Evolutionary conservation across 2,888 invertebrate genomes (phyloP).

Genomic region (Hypena proboscidalis): DNA sequence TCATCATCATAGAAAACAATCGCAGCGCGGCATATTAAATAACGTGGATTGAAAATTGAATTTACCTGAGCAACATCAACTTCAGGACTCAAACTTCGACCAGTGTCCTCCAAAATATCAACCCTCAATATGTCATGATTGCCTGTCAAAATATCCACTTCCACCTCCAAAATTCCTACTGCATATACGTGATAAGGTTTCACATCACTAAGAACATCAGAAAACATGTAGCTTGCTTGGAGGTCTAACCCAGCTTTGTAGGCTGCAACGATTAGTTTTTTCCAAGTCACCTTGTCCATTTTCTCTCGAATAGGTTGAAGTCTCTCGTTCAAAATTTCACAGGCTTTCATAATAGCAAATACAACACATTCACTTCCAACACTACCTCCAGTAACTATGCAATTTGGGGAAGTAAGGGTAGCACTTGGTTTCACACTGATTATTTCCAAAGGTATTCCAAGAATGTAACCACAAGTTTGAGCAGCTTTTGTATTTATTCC

Average conservation of each 20-base stretch:
- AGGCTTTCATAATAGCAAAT: conserved; percentile 86
- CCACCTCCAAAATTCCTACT: conserved; percentile 88
- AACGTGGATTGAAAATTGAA: neutral
- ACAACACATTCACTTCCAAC: conserved; percentile 87
- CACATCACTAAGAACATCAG: conserved; percentile 70
- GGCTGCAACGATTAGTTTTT: conserved; percentile 83
- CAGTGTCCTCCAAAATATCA: conserved; percentile 90
- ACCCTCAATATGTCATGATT: conserved; percentile 88
- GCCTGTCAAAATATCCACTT: conserved; percentile 92
- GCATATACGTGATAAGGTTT: conserved; percentile 88
- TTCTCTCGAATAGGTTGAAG: conserved; percentile 85
- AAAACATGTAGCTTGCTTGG: conserved; percentile 85
- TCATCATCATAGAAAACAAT: too few species aligned
- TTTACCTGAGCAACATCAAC: conserved; percentile 89
- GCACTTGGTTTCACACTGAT: conserved; percentile 87
- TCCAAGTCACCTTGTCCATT: conserved; percentile 83
- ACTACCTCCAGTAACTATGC: conserved; percentile 87
- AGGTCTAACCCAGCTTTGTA: conserved; percentile 82
- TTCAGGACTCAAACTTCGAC: conserved; percentile 89
- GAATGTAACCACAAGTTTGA: conserved; percentile 89
- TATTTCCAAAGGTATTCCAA: conserved; percentile 88
- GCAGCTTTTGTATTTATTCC: conserved; percentile 92
- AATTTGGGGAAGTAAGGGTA: conserved; percentile 87
- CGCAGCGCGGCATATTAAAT: too few species aligned
- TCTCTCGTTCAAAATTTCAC: conserved; percentile 86